Evolutionary conservation across 2,888 invertebrate genomes (phyloP), one percentile per base, ranked within the genome.

Genomic region (Ariolimax columbianus): DNA sequence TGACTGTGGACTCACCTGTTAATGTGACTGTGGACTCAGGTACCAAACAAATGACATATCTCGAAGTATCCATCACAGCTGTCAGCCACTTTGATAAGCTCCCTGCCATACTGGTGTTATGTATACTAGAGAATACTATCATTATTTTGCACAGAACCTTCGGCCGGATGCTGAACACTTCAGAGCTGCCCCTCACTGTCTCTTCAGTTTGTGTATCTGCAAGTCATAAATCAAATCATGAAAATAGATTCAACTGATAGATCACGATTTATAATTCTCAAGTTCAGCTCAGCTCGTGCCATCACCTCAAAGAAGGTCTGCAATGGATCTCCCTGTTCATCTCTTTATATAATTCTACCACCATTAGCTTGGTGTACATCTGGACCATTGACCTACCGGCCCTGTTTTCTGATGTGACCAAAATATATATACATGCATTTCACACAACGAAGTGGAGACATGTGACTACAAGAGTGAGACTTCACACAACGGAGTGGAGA

Each of bases 41-140:
- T 43, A 82, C 85, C 6, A 77, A 55, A 43, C 82, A 85, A 26
- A 85, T 59, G 17, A 78, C 72, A 68, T 72, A 85, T n/a, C 78
- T 82, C 3, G 85, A 77, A n/a, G 85, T 85, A 70, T 85, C 85
- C n/a, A 82, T 43, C 0, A 85, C 26, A 30, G 85, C n/a, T n/a
- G 55, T 77, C 26, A 85, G 43, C 82, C 77, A 77, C 14, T 51
- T 51, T 0, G 78, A 73, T 70, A 85, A 2, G 26, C 11, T 40
- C 11, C 17, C 30, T 14, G 82, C 82, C 2, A 77, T 51, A 2
- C 14, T 77, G 43, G 26, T 81, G 59, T 26, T 36, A 6, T 38
- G 73, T 33, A 23, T n/a, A 17, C 84, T 77, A 33, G 72, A 30
- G 36, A 78, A 80, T 0, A 84, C 80, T 30, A 85, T 40, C 43